Conservation (phyloP, 2,888 invertebrate species). For the Philopedon plagiatum region DNA sequence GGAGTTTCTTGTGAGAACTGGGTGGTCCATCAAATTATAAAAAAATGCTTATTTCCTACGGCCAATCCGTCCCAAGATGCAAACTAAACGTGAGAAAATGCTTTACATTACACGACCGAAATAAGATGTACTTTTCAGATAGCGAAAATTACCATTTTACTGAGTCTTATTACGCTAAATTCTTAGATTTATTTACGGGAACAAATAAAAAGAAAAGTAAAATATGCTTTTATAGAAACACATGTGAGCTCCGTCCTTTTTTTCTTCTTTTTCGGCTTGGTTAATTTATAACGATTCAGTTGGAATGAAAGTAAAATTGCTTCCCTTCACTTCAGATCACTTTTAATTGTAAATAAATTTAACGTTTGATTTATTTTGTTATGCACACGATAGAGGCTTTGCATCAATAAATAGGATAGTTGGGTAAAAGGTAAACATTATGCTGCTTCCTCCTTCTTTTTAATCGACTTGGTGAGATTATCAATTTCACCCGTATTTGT, state of each 20-base stretch:
- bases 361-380: not conserved
- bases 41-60: too few species aligned
- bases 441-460: too few species aligned
- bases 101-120: not conserved
- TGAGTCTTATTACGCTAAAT: not conserved
- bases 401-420: too few species aligned
- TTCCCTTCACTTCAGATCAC: not conserved
- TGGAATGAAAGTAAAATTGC: conserved; percentile 2
- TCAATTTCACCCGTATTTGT: too few species aligned
- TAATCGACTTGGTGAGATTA: too few species aligned
- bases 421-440: too few species aligned
- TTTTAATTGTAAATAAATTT: not conserved
- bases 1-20: too few species aligned
- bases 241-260: not conserved
- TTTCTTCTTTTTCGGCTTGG: not conserved
- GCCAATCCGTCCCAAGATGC: too few species aligned
- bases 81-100: not conserved
- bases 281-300: not conserved
- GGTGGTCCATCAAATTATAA: too few species aligned
- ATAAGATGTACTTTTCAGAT: not conserved
- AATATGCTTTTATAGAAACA: not conserved
- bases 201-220: not conserved
- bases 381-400: too few species aligned
- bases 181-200: not conserved
- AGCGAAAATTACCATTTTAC: not conserved